These are phyloP conservation scores for Eurytoma adleriae DNA, from an alignment of 2,888 invertebrate genomes.

Conservation along the genomic window DNA sequence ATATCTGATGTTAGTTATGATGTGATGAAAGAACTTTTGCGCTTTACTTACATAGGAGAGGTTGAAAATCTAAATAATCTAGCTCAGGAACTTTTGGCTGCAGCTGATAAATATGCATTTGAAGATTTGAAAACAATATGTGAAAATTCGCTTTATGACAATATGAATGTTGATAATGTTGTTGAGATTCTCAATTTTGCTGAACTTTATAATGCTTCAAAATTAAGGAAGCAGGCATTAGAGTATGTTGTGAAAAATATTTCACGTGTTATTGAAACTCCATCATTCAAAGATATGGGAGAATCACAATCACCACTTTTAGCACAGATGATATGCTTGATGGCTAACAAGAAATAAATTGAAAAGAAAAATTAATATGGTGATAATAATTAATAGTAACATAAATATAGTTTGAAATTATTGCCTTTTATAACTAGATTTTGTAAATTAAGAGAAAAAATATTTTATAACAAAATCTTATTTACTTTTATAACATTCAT, in stretches of 20 bases:
- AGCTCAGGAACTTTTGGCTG: background rate
- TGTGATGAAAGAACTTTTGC: background rate
- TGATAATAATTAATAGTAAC: no score
- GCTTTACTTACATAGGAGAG: background rate
- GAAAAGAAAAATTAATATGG: no score
- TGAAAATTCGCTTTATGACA: background rate
- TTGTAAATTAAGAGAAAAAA: no score
- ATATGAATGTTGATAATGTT: background rate
- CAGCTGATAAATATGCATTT: conserved; percentile 16
- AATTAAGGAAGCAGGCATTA: background rate
- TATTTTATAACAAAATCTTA: no score
- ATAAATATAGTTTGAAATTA: no score
- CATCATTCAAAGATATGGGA: background rate
- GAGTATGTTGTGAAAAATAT: background rate
- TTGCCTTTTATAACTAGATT: no score
- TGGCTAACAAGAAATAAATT: no score
- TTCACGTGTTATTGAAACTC: background rate
- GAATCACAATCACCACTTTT: no score
- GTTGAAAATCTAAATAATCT: background rate
- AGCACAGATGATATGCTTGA: no score
- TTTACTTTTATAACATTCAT: no score
- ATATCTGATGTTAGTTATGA: no score
- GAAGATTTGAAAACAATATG: conserved; percentile 12
- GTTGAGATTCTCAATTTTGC: conserved; percentile 14
- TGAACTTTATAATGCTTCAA: background rate